Evolutionary conservation across 37 sponge, comb jelly and placozoan genomes (phyloP), one percentile per base, ranked within the genome.

Genomic region (Aplysina aerophoba): DNA sequence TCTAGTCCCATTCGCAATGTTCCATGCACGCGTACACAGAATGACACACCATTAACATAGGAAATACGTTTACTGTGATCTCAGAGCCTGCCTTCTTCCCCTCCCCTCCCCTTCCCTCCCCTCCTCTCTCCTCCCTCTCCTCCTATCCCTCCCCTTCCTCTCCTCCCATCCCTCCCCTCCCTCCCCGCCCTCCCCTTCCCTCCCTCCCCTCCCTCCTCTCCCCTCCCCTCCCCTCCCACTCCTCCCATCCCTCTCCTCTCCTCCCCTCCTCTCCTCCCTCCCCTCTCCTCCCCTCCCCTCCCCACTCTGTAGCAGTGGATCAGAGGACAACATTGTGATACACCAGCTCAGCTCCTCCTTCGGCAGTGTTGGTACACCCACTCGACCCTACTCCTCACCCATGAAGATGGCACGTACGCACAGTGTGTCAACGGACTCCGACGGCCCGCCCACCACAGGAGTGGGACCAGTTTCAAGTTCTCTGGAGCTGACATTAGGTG

Each of bases 301-400:
- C 50, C 50, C 50, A 3, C 8, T 8, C 50, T 8, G 3, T 8
- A 44, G 50, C 3, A 44, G 50, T 30, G 34, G 33, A 3, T 69
- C 71, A 31, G 71, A 69, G 4, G 71, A 69, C 28, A 69, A 69
- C 34, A 69, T 69, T 1, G 50, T 44, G 6, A 31, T 69, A 27
- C 71, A 31, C 13, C 71, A 24, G 6, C 28, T 69, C 35, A 69
- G 71, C 71, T 69, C 71, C 71, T 69, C 71, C 34, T 69, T 30
- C 6, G 71, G 71, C 35, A 69, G 71, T 30, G 71, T 6, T 17
- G 71, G 71, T 30, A 1, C 6, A 1, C 28, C 34, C 35, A 6
- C 4, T 16, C 28, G 35, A 35, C 71, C 71, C 71, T 34, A 5
- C 28, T 69, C 71, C 71, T 34, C 71, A 12, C 71, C 71, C 71